Base-by-base conservation (phyloP, 2,888 invertebrate genomes). In the Phengaris alcon region DNA sequence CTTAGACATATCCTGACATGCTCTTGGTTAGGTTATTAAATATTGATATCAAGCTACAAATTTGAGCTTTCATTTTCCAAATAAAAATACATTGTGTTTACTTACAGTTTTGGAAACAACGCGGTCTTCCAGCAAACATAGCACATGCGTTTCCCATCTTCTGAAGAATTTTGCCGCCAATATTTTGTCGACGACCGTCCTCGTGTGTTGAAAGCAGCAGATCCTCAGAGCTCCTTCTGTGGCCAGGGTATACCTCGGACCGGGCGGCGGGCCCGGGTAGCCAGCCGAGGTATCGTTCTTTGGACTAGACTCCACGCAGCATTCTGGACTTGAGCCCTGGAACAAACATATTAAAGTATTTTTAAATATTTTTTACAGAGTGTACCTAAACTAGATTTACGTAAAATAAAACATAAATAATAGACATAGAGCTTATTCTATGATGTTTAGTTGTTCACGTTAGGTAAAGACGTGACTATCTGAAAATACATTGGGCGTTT, bases 111-210 rank as follows among this genome's bases (percentile, higher is more conserved):
- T 95, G 0, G 97, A 97, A 68, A 95, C 91, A 72, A 97, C 95
- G 81, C 95, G 95, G 76, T 95, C 94, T 80, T 95, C 95, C 80
- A 95, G 94, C 79, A 97, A 90, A 81, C 95, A 94, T 10, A 97
- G 93, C 81, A 95, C 95, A 86, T 97, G 97, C 59, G 95, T 95
- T 87, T 97, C 97, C 97, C 97, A 97, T 78, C 96, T 91, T 74
- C 97, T 91, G 59, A 97, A 93, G 86, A 96, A 96, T 87, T 96
- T 96, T 78, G 96, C 95, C 75, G 96, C 96, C 81, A 97, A 93
- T 80, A 97, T 96, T 89, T 97, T 97, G 88, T 96, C 96, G 79
- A 97, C 95, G 76, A 97, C 95, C 55, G 96, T 97, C 80, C 96
- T 93, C 5, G 96, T 96, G 86, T 97, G 97, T 82, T 96, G 96